Evolutionary conservation across 2,113 vertebrate genomes (phyloP), one percentile per base, ranked within the genome.

Genomic region (Sylvilagus bachmani): DNA sequence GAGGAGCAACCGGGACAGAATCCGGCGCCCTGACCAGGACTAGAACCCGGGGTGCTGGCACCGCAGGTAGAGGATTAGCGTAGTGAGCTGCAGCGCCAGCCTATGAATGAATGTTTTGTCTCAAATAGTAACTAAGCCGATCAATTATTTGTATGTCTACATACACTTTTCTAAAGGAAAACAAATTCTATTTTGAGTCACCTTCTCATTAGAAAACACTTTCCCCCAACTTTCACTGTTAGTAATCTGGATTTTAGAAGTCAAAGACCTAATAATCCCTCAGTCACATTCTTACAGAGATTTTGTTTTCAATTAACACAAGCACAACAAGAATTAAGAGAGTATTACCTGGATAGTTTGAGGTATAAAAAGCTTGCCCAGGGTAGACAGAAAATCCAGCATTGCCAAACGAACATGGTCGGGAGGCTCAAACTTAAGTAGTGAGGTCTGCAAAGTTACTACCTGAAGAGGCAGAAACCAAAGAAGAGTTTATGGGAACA

Each of bases 301-400:
- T 55, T 94, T 69, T 53, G 9, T 27, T 73, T 81, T 81, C 33
- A 86, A n/a, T 44, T 62, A 64, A 73, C 53, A 83, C 5, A 58
- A 55, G 19, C 75, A 89, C 11, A 88, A 79, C 1, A 33, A 58
- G 38, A 21, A 14, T 22, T 78, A 36, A 53, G 62, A 3, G 10
- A 93, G 5, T 9, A 85, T 66, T 96, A 99, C 99, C 99, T 99
- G 99, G 92, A 97, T 96, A 91, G 98, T 98, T 49, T 96, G 96
- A 84, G 99, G 98, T 75, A 99, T 95, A 80, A 98, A 98, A 64
- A 99, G 96, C 95, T 98, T 99, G 80, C 99, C 99, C 77, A 99
- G 90, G 10, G 99, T 99, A 85, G 98, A 98, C 14, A 99, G 96
- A 93, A 99, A 99, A 91, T 99, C 98, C 90, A 99, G 96, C 70